Base-by-base conservation (phyloP, 2,888 invertebrate species). In the Cacoxenus indagator region DNA sequence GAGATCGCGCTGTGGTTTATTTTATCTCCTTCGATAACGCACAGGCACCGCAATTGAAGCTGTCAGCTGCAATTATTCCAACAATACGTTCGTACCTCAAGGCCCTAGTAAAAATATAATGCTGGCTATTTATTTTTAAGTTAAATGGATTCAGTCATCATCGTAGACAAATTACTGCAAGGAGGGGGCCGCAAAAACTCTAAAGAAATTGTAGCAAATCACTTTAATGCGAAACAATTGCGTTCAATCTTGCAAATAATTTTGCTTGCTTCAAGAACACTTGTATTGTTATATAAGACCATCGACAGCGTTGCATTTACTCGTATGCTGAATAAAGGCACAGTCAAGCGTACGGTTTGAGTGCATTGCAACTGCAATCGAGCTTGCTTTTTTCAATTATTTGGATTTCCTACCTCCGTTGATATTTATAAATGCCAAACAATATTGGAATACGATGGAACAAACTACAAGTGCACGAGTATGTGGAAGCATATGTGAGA, bases 341-440 rank as follows among this genome's bases (percentile, higher is more conserved):
- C n/a, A n/a, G n/a, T n/a, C 14, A 43, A 11, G 45, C n/a, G 27
- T 27, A 14, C 1, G 14, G 19, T 51, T 57, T 27, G 14, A 57
- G 6, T 37, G 37, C 19, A 22, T 22, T 61, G 37, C 37, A 43
- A 19, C 37, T 0, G 37, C 37, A 51, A 51, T 17, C 22, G 37
- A 14, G 51, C 19, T 8, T 14, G 9, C 19, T 55, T 26, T 26
- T 57, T 57, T 57, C 29, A 62, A 62, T 26, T 45, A 45, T 19
- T 77, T 76, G 76, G 17, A 1, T 48, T 48, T 48, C 6, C 72
- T 82, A 76, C 78, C 81, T 76, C 76, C 72, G 70, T 67, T 68
- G 73, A 73, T 77, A 78, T 81, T 77, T 78, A 75, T 81, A 81
- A 81, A 81, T 77, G 78, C 75, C 78, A 81, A 73, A 76, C 67